Evolutionary conservation across 2,113 vertebrate species (phyloP).

Genomic region (Lamprotornis superbus): DNA sequence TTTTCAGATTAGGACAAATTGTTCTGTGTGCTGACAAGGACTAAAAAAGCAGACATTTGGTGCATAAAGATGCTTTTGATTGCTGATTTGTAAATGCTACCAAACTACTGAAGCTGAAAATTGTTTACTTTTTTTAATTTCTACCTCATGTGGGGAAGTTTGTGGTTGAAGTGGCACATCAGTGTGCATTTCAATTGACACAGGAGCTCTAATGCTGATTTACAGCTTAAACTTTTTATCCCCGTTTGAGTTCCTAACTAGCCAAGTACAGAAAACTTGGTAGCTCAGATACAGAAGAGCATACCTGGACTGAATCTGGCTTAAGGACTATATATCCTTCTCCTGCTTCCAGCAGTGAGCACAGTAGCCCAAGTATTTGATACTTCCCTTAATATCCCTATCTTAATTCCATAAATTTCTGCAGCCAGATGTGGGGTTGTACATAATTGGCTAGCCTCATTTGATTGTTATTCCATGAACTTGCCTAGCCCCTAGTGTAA

Average conservation of each 20-base stretch:
- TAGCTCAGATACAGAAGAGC: neutral
- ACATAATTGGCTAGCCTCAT: neutral
- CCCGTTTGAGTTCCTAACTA: neutral
- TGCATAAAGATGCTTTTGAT: neutral
- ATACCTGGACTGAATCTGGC: neutral
- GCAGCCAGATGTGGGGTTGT: neutral
- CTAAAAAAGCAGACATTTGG: neutral
- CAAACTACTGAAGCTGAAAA: neutral
- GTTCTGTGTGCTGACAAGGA: neutral
- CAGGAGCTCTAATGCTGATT: neutral
- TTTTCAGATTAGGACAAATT: neutral
- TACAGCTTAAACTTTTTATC: neutral
- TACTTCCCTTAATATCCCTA: accelerated
- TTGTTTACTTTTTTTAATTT: neutral
- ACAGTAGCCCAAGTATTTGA: neutral
- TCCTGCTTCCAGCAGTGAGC: neutral
- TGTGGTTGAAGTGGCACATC: neutral
- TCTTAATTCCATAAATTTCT: neutral
- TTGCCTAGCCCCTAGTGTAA: neutral
- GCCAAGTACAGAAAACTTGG: neutral
- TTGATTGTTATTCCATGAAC: neutral
- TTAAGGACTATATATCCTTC: neutral
- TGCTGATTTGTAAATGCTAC: neutral
- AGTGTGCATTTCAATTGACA: neutral
- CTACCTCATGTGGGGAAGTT: neutral